phyloP scores from a whole-genome alignment of 2,888 invertebrate species.

The Philopedon plagiatum region DNA sequence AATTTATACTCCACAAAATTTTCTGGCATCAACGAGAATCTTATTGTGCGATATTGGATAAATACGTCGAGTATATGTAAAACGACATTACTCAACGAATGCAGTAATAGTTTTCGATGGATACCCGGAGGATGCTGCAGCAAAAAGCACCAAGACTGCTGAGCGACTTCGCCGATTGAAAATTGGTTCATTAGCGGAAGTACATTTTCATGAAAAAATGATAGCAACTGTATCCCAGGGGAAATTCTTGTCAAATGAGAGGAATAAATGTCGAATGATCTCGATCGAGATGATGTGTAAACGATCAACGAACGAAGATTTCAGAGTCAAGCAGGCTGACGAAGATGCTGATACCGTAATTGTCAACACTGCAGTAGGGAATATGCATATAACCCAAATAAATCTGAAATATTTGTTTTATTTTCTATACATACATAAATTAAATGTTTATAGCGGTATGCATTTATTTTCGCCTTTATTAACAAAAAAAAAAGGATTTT shows the following conservation, averaged over 20 bases:
- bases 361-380: no score
- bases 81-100: constrained; percentile 50
- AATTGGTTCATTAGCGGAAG: not conserved
- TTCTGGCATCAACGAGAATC: constrained; percentile 54
- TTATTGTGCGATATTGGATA: constrained; percentile 50
- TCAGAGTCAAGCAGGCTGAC: no score
- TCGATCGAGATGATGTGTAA: no score
- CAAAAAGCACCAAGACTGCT: constrained; percentile 52
- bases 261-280: constrained; percentile 52
- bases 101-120: constrained; percentile 56
- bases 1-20: constrained; percentile 58
- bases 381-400: no score
- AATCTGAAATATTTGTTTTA: no score
- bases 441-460: no score
- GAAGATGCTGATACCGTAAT: no score
- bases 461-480: no score
- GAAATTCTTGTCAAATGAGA: constrained; percentile 51
- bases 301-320: no score
- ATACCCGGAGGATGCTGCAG: constrained; percentile 45
- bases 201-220: constrained; percentile 47
- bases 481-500: no score
- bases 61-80: constrained; percentile 56
- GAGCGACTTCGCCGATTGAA: constrained; percentile 53
- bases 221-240: constrained; percentile 52
- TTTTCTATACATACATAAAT: no score